phyloP scores from a whole-genome alignment of 1,140 invertebrate genomes.

The Magallana gigas region DNA sequence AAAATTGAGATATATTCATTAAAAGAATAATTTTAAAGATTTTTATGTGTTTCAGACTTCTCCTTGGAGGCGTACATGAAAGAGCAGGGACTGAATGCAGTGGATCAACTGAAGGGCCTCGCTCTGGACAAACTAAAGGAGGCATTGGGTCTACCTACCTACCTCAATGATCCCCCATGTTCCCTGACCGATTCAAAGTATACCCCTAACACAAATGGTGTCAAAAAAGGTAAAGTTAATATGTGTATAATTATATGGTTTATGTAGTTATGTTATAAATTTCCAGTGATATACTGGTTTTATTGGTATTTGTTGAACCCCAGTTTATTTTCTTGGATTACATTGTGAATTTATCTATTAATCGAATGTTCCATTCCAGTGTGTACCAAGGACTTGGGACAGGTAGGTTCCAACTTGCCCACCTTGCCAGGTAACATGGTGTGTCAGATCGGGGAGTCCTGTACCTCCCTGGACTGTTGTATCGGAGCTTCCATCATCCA shows the following conservation, averaged over 20 bases:
- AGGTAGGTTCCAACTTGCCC: conserved; percentile 32
- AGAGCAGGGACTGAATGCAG: conserved; percentile 12
- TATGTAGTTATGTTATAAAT: no score
- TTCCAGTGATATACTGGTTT: no score
- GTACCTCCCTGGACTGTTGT: conserved; percentile 52
- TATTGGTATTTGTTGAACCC: no score
- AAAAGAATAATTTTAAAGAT: background rate
- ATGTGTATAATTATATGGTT: no score
- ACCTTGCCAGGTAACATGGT: conserved; percentile 47
- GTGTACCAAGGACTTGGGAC: conserved; percentile 1
- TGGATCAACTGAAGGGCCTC: background rate
- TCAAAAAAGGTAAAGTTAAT: conserved; percentile 7
- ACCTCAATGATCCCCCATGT: conserved; percentile 29
- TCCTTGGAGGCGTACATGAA: background rate
- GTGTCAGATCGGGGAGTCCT: conserved; percentile 50
- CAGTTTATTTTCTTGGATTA: no score
- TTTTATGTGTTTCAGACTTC: background rate
- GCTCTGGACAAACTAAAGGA: conserved; percentile 27
- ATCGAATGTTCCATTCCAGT: background rate
- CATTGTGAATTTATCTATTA: no score
- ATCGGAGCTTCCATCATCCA: conserved; percentile 38
- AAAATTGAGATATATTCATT: no score
- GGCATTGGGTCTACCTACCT: conserved; percentile 12
- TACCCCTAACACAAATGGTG: conserved; percentile 11
- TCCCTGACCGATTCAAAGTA: conserved; percentile 29